Base-by-base conservation (phyloP, 2,113 vertebrate genomes). In the Oncorhynchus masou region DNA sequence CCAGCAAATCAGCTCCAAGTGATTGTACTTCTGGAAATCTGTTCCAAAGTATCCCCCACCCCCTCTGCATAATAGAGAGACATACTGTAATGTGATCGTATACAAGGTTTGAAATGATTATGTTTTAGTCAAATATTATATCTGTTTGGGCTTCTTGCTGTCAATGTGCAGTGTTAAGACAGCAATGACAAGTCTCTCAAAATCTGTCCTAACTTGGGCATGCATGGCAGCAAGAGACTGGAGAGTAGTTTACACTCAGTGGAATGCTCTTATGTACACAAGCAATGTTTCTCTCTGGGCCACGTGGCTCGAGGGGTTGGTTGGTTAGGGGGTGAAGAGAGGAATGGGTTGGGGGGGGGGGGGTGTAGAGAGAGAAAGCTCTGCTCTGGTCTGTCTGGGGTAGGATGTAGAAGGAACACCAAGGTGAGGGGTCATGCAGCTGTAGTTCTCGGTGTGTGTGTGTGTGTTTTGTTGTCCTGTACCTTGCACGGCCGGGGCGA, bases 401-500 rank as follows among this genome's bases (percentile, higher is more conserved):
- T 9, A 9, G 39, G 39, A 9, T 39, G 39, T 39, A 39, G 9
- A 39, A 39, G 8, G 39, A 39, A 39, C 39, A 39, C 39, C 39
- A 39, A 9, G 8, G 39, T 2, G 39, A 39, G 39, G 39, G 39
- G 9, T 9, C 39, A 39, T 39, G 39, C 39, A 39, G 39, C 39
- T 39, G 39, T 39, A 45, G 25, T 22, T 12, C 13, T 34, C 31
- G 51, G 34, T 48, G 70, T 51, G 51, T 54, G 49, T 51, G 51
- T 54, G 51, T 31, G 29, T 67, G 25, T 29, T 66, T 69, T 54
- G 73, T 68, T 19, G 68, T 59, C 74, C 65, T 7, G 73, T 96
- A 99, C 97, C 96, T 97, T 91, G 94, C 65, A 96, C 92, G 3
- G 94, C 88, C 0, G 96, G 96, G 6, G 96, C 94, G 75, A 99